These are phyloP conservation scores for Plagiodera versicolora DNA, from an alignment of 2,888 invertebrate species.

Conservation along the genomic window DNA sequence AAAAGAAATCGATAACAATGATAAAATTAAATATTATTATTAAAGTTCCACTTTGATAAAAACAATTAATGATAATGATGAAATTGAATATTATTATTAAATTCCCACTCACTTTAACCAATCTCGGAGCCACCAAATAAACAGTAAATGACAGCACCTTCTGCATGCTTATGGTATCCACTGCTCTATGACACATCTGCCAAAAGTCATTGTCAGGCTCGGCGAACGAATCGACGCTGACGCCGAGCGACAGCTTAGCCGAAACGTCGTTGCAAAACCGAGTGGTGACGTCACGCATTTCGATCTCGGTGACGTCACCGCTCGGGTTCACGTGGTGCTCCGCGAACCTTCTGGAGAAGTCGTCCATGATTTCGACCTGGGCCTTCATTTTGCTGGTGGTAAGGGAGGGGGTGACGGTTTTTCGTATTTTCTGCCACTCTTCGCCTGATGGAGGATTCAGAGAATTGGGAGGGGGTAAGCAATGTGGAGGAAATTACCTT, in stretches of 20 bases:
- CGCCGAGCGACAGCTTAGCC: conserved; percentile 48
- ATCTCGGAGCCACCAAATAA: neutral
- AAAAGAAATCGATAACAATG: too few relatives aligned
- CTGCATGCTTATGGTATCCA: conserved; percentile 41
- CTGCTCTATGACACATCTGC: conserved; percentile 56
- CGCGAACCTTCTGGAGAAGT: conserved; percentile 25
- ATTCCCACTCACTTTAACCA: conserved; percentile 4
- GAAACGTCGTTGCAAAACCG: conserved; percentile 57
- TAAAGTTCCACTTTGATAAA: too few relatives aligned
- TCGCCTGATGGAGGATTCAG: conserved; percentile 33
- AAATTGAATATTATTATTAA: too few relatives aligned
- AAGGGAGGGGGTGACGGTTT: conserved; percentile 45
- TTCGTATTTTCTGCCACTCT: conserved; percentile 45
- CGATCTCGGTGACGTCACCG: conserved; percentile 45
- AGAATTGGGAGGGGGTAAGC: too few relatives aligned
- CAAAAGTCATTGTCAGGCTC: conserved; percentile 61
- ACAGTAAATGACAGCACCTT: conserved; percentile 8
- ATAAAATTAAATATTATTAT: too few relatives aligned
- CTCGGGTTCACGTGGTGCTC: conserved; percentile 37
- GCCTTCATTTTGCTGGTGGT: conserved; percentile 48
- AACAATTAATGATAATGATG: too few relatives aligned
- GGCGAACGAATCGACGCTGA: conserved; percentile 56
- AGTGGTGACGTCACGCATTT: conserved; percentile 55
- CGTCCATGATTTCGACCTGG: conserved; percentile 41
- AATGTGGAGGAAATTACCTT: too few relatives aligned